Percentiles rank a stretch among this genome's conserved stretches.
phyloP scores from a whole-genome alignment of 2,797 vertebrate genomes.

The Hafferia zeledoni region DNA sequence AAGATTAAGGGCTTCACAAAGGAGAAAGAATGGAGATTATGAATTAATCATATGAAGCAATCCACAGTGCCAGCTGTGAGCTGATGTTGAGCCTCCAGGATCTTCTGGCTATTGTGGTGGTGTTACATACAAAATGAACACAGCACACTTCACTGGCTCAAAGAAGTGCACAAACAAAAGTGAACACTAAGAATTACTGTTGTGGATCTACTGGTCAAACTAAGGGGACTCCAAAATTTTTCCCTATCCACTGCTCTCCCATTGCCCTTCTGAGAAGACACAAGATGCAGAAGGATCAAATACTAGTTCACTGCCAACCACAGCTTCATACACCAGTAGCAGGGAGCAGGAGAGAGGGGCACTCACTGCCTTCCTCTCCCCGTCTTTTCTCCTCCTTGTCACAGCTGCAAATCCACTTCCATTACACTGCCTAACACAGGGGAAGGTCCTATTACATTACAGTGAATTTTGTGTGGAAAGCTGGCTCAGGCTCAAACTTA shows the following conservation, averaged over 20 bases:
- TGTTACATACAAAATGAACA: not conserved
- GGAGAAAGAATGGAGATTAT: not conserved
- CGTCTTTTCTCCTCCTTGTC: not conserved
- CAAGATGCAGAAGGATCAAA: not conserved
- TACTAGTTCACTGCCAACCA: not conserved
- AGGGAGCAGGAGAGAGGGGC: not conserved
- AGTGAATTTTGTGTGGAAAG: not conserved
- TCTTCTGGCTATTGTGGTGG: not conserved
- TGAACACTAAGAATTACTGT: not conserved
- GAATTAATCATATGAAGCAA: not conserved
- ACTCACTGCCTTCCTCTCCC: accelerated
- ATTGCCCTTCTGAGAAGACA: not conserved
- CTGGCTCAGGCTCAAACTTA: not conserved
- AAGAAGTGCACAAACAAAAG: not conserved
- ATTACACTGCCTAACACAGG: not conserved
- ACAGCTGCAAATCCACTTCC: not conserved
- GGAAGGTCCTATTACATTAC: not conserved
- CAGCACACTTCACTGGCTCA: not conserved
- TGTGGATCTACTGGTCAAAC: accelerated
- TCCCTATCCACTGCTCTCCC: not conserved
- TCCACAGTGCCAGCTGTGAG: not conserved
- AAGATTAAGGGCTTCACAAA: not conserved
- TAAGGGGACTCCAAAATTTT: not conserved
- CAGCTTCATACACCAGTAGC: accelerated
- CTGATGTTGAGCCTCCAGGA: not conserved